Evolutionary conservation across 1,140 invertebrate genomes (phyloP).

Genomic region (Amphibalanus amphitrite): DNA sequence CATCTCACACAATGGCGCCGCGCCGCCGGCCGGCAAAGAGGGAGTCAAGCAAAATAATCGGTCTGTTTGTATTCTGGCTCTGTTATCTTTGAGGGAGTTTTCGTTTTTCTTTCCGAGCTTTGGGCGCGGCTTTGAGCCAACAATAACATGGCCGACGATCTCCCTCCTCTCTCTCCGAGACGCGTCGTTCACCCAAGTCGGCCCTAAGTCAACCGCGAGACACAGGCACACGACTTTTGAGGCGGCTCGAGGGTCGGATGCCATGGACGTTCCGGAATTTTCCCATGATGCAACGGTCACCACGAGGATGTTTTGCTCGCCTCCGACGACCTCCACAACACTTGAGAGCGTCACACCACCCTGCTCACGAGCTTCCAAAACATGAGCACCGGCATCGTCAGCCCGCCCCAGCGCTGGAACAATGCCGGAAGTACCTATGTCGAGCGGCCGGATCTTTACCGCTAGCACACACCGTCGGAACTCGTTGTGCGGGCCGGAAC

Average conservation of each 20-base stretch:
- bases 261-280: not conserved
- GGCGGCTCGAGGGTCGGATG: not conserved
- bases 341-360: too few species aligned
- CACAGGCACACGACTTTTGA: not conserved
- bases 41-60: not conserved
- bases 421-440: too few species aligned
- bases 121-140: not conserved
- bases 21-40: not conserved
- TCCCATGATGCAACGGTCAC: not conserved
- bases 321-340: too few species aligned
- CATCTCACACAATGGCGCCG: not conserved
- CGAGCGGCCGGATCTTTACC: not conserved
- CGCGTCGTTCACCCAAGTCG: not conserved
- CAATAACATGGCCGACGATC: not conserved
- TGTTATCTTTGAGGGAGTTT: not conserved
- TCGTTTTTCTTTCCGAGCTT: not conserved
- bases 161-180: not conserved
- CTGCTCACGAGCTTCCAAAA: too few species aligned
- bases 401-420: too few species aligned
- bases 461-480: not conserved
- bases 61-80: not conserved
- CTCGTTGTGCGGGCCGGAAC: not conserved
- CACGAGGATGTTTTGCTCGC: not conserved
- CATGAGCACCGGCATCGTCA: too few species aligned
- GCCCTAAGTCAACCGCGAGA: not conserved